These are phyloP conservation scores for Cephonodes hylas DNA, from an alignment of 2,888 invertebrate genomes.

Conservation along the genomic window DNA sequence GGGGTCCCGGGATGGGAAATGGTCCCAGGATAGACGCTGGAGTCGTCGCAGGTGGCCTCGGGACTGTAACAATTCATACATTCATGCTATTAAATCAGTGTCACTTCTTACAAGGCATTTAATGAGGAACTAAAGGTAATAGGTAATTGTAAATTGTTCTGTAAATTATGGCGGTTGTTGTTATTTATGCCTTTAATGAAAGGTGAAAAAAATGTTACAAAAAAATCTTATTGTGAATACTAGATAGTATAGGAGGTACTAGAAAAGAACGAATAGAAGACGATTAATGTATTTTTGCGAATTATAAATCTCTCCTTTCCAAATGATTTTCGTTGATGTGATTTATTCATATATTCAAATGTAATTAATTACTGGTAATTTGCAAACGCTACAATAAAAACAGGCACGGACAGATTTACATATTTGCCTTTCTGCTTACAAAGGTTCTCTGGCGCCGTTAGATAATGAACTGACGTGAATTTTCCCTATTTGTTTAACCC, in stretches of 20 bases:
- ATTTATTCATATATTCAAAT: background rate
- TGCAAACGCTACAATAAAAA: background rate
- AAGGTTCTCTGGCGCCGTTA: background rate
- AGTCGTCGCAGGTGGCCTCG: conserved; percentile 36
- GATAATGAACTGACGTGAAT: conserved; percentile 8
- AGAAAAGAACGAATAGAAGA: too few species aligned
- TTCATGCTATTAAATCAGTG: background rate
- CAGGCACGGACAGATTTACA: background rate
- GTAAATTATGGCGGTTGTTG: too few species aligned
- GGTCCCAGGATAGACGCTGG: conserved; percentile 15
- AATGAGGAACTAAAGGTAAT: too few species aligned
- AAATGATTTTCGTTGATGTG: background rate
- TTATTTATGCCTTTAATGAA: background rate
- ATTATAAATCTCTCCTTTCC: background rate
- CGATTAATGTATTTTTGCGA: background rate
- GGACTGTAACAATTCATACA: conserved; percentile 22
- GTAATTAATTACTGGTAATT: background rate
- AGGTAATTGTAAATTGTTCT: too few species aligned
- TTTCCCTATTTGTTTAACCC: background rate
- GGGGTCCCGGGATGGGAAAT: conserved; percentile 40
- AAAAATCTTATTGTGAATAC: too few species aligned
- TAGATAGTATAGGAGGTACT: too few species aligned
- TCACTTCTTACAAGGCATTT: background rate
- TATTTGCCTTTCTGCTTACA: background rate
- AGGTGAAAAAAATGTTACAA: too few species aligned